phyloP scores from a whole-genome alignment of 2,797 vertebrate species.

The Fistularia tabacaria region DNA sequence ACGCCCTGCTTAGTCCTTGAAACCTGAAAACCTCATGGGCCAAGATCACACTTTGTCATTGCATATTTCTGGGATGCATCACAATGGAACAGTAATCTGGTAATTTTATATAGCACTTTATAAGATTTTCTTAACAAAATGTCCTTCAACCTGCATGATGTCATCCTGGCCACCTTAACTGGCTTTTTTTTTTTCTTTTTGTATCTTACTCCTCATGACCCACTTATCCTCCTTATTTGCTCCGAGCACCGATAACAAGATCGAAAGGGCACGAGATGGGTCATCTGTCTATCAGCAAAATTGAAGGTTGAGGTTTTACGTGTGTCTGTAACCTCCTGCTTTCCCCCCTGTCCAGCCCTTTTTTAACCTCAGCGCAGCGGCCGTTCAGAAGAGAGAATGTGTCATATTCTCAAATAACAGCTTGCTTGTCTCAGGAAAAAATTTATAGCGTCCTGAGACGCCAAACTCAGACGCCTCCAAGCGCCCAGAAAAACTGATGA shows the following conservation, averaged over 20 bases:
- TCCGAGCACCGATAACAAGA: conserved; percentile 57
- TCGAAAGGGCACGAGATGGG: conserved; percentile 44
- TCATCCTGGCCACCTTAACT: conserved; percentile 41
- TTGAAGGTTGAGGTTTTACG: conserved; percentile 39
- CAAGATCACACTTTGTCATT: too few relatives aligned
- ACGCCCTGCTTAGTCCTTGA: too few relatives aligned
- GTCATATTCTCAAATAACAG: conserved; percentile 21
- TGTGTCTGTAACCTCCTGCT: conserved; percentile 18
- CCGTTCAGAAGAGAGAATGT: conserved; percentile 1
- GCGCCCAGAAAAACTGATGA: background rate
- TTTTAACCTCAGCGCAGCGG: conserved; percentile 15
- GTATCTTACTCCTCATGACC: conserved; percentile 32
- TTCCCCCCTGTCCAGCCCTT: background rate
- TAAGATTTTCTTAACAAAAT: conserved; percentile 49
- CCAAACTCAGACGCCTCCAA: too few relatives aligned
- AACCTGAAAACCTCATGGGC: too few relatives aligned
- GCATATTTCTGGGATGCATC: too few relatives aligned
- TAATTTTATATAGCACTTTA: conserved; percentile 54
- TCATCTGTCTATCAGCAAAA: conserved; percentile 55
- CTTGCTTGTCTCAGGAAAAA: conserved; percentile 26
- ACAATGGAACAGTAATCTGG: conserved; percentile 39
- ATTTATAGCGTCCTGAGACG: conserved; percentile 13
- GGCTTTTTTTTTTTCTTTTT: conserved; percentile 33
- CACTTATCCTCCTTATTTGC: conserved; percentile 10
- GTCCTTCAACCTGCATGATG: conserved; percentile 52